Evolutionary conservation across 2,113 vertebrate species (phyloP).

Genomic region (Pomatostomus ruficeps): DNA sequence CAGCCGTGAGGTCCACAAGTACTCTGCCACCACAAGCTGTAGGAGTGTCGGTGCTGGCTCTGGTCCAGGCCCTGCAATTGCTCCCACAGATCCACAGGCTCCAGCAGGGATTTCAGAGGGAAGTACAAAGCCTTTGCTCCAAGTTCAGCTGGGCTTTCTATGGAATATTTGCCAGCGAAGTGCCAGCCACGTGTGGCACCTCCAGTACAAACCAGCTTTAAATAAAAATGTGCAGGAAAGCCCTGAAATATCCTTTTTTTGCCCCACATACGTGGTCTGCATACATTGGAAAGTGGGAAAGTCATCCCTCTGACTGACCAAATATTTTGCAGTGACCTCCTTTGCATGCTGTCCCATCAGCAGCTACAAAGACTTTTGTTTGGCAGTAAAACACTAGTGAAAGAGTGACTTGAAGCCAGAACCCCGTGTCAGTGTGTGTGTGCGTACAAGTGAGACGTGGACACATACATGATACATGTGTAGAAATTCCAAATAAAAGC

Average conservation of each 20-base stretch:
- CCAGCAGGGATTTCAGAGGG: background rate
- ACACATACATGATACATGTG: rapidly evolving
- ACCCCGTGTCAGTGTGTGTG: background rate
- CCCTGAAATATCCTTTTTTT: background rate
- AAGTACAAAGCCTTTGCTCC: background rate
- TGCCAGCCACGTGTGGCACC: background rate
- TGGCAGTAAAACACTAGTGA: background rate
- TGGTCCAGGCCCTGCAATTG: background rate
- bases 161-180: background rate
- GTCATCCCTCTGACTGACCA: background rate
- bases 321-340: background rate
- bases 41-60: background rate
- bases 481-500: background rate
- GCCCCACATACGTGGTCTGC: rapidly evolving
- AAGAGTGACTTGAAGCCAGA: background rate
- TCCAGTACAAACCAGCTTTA: background rate
- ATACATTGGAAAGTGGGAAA: background rate
- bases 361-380: background rate
- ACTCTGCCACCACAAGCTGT: background rate
- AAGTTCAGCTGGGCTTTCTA: background rate
- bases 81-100: background rate
- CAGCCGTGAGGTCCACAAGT: background rate
- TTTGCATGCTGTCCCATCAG: rapidly evolving
- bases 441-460: rapidly evolving
- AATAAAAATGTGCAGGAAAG: background rate